These are phyloP conservation scores for Bergia sp. DNA, from an alignment of 92 coral and sea anemone species.

Conservation along the genomic window DNA sequence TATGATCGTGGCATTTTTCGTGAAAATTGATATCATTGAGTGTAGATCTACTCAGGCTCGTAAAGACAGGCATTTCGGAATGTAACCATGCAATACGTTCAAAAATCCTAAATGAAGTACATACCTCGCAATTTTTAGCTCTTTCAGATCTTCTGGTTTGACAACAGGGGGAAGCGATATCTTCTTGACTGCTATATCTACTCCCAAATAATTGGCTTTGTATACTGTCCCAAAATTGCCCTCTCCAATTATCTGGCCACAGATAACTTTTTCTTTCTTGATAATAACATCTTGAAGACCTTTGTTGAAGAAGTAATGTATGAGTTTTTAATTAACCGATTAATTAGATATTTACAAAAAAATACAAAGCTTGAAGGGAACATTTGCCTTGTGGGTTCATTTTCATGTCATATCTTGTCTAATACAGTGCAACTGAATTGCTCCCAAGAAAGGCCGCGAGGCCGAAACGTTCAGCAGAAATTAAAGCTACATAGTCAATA, in stretches of 20 bases:
- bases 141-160: background rate
- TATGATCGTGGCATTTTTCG: too few relatives aligned
- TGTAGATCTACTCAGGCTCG: too few relatives aligned
- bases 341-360: background rate
- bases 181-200: background rate
- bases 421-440: too few relatives aligned
- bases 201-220: background rate
- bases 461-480: too few relatives aligned
- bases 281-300: background rate
- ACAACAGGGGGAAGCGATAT: background rate
- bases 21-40: too few relatives aligned
- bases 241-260: background rate
- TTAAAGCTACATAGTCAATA: too few relatives aligned
- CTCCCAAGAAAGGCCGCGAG: too few relatives aligned
- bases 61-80: too few relatives aligned
- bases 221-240: slow-evolving; percentile 8
- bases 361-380: background rate
- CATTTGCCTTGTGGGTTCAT: background rate
- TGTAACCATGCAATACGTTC: too few relatives aligned
- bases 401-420: too few relatives aligned
- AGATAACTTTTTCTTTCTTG: background rate
- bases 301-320: background rate
- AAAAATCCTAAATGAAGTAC: too few relatives aligned
- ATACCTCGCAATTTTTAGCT: background rate
- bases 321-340: too few relatives aligned